These are phyloP conservation scores for Acipenser transmontanus DNA, from an alignment of 2,797 vertebrate species.

Conservation along the genomic window DNA sequence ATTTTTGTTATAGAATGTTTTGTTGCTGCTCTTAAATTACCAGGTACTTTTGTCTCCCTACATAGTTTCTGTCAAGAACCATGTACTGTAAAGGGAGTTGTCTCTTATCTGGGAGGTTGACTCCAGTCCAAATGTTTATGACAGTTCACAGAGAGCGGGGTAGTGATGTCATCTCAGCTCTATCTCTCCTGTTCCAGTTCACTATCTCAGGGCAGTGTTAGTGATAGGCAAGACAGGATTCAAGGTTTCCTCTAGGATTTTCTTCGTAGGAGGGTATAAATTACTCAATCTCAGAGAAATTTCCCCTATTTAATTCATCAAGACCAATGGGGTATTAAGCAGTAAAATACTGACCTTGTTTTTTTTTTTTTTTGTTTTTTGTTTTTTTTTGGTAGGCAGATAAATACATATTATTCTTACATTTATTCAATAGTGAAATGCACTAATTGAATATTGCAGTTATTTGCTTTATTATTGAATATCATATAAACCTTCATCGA, in stretches of 20 bases:
- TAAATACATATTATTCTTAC: no score
- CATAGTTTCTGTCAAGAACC: constrained; percentile 43
- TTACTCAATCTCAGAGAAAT: constrained; percentile 42
- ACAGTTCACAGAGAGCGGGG: constrained; percentile 48
- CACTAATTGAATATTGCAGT: no score
- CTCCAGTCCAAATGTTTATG: constrained; percentile 61
- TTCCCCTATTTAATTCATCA: constrained; percentile 30
- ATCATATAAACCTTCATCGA: no score
- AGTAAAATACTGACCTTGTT: constrained; percentile 30
- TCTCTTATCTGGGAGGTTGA: constrained; percentile 45
- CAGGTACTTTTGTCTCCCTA: constrained; percentile 37
- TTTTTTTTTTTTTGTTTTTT: no score
- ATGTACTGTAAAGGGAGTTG: constrained; percentile 41
- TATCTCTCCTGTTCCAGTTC: constrained; percentile 54
- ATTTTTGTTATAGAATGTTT: no score
- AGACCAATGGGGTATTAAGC: constrained; percentile 27
- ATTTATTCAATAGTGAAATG: no score
- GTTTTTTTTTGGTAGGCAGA: no score
- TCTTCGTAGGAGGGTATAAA: constrained; percentile 44
- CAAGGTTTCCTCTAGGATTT: constrained; percentile 45
- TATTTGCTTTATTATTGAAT: no score
- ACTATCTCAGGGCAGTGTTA: constrained; percentile 41
- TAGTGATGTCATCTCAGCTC: constrained; percentile 60
- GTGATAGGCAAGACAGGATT: constrained; percentile 51
- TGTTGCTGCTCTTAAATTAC: constrained; percentile 48